These are phyloP conservation scores for Homalodisca vitripennis DNA, from an alignment of 1,140 invertebrate genomes.

Conservation along the genomic window DNA sequence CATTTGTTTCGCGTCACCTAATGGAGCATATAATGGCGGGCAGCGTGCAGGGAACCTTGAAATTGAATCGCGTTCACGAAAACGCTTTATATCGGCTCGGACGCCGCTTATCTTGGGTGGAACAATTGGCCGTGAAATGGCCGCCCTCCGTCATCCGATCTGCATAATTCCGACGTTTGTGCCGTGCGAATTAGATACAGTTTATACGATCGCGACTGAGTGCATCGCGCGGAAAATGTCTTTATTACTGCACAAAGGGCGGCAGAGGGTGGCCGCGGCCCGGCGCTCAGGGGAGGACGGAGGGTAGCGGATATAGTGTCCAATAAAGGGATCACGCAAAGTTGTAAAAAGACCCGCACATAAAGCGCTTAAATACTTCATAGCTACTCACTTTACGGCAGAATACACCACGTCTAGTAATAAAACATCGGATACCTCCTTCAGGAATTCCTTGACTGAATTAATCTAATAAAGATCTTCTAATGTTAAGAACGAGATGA, in stretches of 20 bases:
- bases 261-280: no score
- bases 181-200: neutral
- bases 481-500: no score
- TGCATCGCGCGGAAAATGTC: conserved; percentile 8
- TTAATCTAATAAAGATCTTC: no score
- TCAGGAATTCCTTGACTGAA: no score
- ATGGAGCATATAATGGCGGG: conserved; percentile 27
- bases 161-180: neutral
- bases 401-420: no score
- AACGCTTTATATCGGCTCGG: conserved; percentile 26
- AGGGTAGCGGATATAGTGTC: no score
- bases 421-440: no score
- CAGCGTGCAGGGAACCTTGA: conserved; percentile 28
- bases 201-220: neutral
- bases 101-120: conserved; percentile 15
- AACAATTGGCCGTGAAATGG: neutral
- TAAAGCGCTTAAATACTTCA: no score
- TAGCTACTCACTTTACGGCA: no score
- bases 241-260: neutral
- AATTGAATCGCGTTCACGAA: conserved; percentile 28
- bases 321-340: no score
- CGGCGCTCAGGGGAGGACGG: neutral
- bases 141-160: neutral
- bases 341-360: no score
- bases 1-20: conserved; percentile 29